Base-by-base conservation (phyloP, 2,113 vertebrate species). In the Pituophis catenifer region DNA sequence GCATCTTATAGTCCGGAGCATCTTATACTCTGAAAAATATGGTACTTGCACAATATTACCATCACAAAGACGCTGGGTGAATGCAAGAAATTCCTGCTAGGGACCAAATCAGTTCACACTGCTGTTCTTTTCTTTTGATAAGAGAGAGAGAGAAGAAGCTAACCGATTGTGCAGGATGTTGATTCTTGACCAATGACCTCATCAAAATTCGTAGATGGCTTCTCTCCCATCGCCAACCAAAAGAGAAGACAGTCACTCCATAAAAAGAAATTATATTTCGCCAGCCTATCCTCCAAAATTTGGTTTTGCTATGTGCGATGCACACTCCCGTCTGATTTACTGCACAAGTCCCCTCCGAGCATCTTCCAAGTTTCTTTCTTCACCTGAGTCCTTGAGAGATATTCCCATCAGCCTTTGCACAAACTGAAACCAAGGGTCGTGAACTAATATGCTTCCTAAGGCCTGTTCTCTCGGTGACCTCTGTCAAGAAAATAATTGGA, bases 401-500 rank as follows among this genome's bases (percentile, higher is more conserved):
- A 38, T 26, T 44, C 65, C 48, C 50, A 44, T 19, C 53, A 44
- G 9, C 21, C 10, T 50, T 24, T 44, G 24, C 33, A 62, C 3
- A 50, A 19, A 29, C 6, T 6, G 17, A 89, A 44, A 24, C 13
- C 57, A 9, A 15, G 44, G 12, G 55, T 59, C 21, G 4, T 1
- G 2, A 90, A 90, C 2, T 12, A 17, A 70, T 52, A 29, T 2
- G 52, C 23, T 12, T 90, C 59, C 26, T 5, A n/a, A 70, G 44
- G 1, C 17, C 59, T 52, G 44, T 9, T 24, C 9, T 38, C 17
- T 4, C 1, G 5, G 29, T 52, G 44, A 50, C 24, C 33, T n/a
- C 58, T 90, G 44, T 52, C 89, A 90, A 90, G 48, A 65, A 17
- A 52, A 52, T 90, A 90, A n/a, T 90, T 70, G 59, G 38, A 29